These are phyloP conservation scores for Ptychodera flava DNA, from an alignment of 35 echinoderm and acorn worm genomes.

Conservation along the genomic window DNA sequence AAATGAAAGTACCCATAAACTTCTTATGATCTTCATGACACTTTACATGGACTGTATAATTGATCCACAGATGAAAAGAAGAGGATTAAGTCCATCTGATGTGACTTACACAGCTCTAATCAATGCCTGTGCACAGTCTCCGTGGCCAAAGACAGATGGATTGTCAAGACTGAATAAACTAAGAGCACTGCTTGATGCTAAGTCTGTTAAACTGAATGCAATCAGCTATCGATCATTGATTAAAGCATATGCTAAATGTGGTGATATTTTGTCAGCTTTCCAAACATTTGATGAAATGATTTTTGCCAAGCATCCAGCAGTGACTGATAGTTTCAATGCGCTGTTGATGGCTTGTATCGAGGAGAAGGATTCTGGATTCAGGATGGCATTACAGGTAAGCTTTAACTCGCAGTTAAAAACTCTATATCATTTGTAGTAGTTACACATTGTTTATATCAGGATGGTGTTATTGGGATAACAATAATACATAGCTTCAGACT, in stretches of 20 bases:
- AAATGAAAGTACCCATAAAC: too few relatives aligned
- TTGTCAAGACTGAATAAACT: slow-evolving; percentile 67
- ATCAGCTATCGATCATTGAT: slow-evolving; percentile 92
- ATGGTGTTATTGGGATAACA: too few relatives aligned
- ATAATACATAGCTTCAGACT: too few relatives aligned
- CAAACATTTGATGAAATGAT: slow-evolving; percentile 77
- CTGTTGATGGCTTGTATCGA: slow-evolving; percentile 83
- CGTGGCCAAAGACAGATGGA: slow-evolving; percentile 79
- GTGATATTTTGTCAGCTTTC: slow-evolving; percentile 70
- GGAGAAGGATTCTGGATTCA: slow-evolving; percentile 65
- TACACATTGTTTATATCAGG: background rate
- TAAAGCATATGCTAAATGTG: slow-evolving; percentile 95
- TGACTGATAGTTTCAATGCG: slow-evolving; percentile 51
- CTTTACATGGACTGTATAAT: too few relatives aligned
- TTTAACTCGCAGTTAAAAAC: too few relatives aligned
- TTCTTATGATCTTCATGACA: too few relatives aligned
- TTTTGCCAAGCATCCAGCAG: slow-evolving; percentile 25
- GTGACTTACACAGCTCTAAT: slow-evolving; percentile 82
- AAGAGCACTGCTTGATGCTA: slow-evolving; percentile 57
- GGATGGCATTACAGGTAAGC: slow-evolving; percentile 80
- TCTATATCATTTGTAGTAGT: too few relatives aligned
- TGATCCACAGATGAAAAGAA: slow-evolving; percentile 88
- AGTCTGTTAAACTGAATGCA: slow-evolving; percentile 51
- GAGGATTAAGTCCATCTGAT: slow-evolving; percentile 52
- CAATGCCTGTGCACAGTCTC: slow-evolving; percentile 92